Evolutionary conservation across 2,888 invertebrate species (phyloP).

Genomic region (Hypselothyrea guttata): DNA sequence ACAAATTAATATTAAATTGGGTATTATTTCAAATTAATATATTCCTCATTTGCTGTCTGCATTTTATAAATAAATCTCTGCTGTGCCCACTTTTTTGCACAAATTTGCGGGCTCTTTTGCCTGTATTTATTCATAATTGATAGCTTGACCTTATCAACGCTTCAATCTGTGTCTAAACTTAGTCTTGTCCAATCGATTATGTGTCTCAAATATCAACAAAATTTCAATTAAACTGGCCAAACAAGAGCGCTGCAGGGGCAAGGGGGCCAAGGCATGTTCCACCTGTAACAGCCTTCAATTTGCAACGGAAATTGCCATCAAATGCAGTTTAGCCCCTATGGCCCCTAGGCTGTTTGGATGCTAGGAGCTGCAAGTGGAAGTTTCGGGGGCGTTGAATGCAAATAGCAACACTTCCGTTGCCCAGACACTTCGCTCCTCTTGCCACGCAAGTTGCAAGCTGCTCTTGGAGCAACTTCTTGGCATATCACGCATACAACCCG

Average conservation of each 20-base stretch:
- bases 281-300: slow-evolving; percentile 3
- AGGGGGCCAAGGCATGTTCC: too few species aligned
- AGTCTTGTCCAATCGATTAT: slow-evolving; percentile 14
- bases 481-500: not conserved
- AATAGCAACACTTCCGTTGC: not conserved
- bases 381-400: not conserved
- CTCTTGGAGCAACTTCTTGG: not conserved
- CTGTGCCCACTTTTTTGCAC: too few species aligned
- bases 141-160: slow-evolving; percentile 2
- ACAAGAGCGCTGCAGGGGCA: too few species aligned
- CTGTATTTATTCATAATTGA: not conserved
- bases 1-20: too few species aligned
- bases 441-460: too few species aligned
- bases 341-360: not conserved
- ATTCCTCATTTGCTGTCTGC: too few species aligned
- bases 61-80: too few species aligned
- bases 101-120: not conserved
- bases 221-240: too few species aligned
- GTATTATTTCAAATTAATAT: too few species aligned
- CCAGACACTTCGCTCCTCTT: too few species aligned
- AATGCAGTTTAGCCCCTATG: slow-evolving; percentile 53
- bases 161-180: not conserved
- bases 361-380: too few species aligned
- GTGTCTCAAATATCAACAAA: slow-evolving; percentile 8
- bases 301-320: slow-evolving; percentile 64